Percentiles rank a stretch among this genome's conserved stretches.
Evolutionary conservation across 2,888 invertebrate species (phyloP).

Genomic region (Mongoloraphidia duomilia): DNA sequence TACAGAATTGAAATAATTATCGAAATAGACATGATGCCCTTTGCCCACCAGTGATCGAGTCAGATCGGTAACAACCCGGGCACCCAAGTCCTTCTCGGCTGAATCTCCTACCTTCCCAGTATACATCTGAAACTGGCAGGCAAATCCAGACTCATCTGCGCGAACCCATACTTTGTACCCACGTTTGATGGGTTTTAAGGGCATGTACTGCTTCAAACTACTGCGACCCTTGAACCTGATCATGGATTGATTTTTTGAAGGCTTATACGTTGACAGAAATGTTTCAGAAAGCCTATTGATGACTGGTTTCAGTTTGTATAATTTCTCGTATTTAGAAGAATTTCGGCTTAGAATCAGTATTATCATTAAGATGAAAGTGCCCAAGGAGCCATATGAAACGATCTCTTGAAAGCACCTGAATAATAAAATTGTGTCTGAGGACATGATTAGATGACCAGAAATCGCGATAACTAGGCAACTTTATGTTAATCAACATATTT

Average conservation of each 20-base stretch:
- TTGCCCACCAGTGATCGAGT: conserved; percentile 5
- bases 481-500: conserved; percentile 14
- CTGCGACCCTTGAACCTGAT: conserved; percentile 14
- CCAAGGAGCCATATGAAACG: conserved; percentile 14
- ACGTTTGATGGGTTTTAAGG: conserved; percentile 13
- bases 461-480: conserved; percentile 12
- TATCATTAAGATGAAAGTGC: conserved; percentile 16
- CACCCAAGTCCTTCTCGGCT: no score
- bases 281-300: conserved; percentile 9
- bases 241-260: conserved; percentile 11
- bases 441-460: conserved; percentile 12
- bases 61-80: no score
- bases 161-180: conserved; percentile 15
- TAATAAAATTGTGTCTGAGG: conserved; percentile 12
- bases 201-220: conserved; percentile 14
- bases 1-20: conserved; percentile 17
- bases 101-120: background rate
- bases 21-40: conserved; percentile 15
- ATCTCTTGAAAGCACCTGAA: conserved; percentile 10
- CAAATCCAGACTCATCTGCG: conserved; percentile 8
- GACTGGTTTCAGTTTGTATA: conserved; percentile 17
- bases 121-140: conserved; percentile 3
- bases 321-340: conserved; percentile 14
- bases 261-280: conserved; percentile 10
- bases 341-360: conserved; percentile 12